These are phyloP conservation scores for Drosophila kurseongensis DNA, from an alignment of 1,140 invertebrate genomes.

Conservation along the genomic window DNA sequence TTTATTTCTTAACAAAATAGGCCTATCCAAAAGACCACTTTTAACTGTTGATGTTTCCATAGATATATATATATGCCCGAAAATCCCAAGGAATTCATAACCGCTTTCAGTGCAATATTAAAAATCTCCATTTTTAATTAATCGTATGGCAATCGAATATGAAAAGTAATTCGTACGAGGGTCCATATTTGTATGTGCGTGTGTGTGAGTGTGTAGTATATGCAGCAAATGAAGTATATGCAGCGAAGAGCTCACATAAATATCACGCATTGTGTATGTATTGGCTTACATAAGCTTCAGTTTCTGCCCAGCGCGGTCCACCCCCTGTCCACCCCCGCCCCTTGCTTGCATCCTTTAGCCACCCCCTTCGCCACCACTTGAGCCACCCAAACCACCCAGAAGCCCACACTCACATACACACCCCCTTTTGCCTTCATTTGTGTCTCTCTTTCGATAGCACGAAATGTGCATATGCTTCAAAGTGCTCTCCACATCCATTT, in stretches of 20 bases:
- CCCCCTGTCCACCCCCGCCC: conserved; percentile 19
- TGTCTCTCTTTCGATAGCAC: conserved; percentile 69
- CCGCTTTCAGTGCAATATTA: not conserved
- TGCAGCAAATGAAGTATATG: conserved; percentile 35
- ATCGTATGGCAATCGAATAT: conserved; percentile 26
- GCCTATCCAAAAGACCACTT: too few species aligned
- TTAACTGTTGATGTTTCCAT: too few species aligned
- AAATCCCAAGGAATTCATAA: not conserved
- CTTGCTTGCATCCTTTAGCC: not conserved
- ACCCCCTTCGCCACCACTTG: conserved; percentile 13
- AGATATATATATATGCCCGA: not conserved
- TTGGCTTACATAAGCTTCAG: conserved; percentile 78
- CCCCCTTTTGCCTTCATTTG: conserved; percentile 14
- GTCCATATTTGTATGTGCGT: conserved; percentile 8
- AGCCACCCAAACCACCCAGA: not conserved
- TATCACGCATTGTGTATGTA: conserved; percentile 76
- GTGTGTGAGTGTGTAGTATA: not conserved
- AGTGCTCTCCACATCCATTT: conserved; percentile 64
- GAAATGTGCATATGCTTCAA: conserved; percentile 80
- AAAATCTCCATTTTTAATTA: conserved; percentile 11
- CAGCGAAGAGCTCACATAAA: conserved; percentile 61
- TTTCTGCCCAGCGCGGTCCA: conserved; percentile 56
- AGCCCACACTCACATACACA: not conserved
- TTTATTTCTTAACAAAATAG: too few species aligned
- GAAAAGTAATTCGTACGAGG: conserved; percentile 13